Base-by-base conservation (phyloP, 2,888 invertebrate species). In the Drosophila hamatofila region DNA sequence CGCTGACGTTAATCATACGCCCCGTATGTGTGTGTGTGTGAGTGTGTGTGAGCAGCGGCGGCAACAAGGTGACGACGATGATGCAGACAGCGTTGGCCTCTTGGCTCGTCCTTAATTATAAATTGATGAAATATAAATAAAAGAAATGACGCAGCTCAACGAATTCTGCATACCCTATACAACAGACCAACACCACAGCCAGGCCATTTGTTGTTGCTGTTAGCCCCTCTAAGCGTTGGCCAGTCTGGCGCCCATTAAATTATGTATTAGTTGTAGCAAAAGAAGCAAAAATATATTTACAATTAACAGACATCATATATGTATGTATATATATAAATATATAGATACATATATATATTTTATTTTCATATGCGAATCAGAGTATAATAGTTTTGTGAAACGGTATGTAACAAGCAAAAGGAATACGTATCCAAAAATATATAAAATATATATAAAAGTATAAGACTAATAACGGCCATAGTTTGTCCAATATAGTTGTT, bases 1-100 rank as follows among this genome's bases (percentile, higher is more conserved):
- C 65, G 75, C 88, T 88, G 89, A 85, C 89, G 85, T 89, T 85
- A 83, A 89, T 85, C 85, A 85, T 85, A 85, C 85, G 89, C 79
- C 82, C 89, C 88, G 82, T 88, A 81, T 61, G 72, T 16, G 44
- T n/a, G n/a, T 2, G 83, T 62, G 72, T 18, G 27, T 1, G 46
- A 16, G 48, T 2, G 83, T 62, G 72, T 18, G 27, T 1, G 46
- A 16, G 48, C n/a, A 44, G 44, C 35, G 67, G 58, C 64, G 35
- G 75, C 62, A 23, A 46, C 79, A 79, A 79, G 78, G 78, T 78
- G 78, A 72, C 71, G 61, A 69, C 67, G 57, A 46, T 70, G 67
- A 59, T 69, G 83, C 69, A 62, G 66, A 77, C 83, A 72, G 73
- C 87, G 86, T 83, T 85, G 84, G 80, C 83, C 75, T 85, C 76